phyloP scores from a whole-genome alignment of 2,888 invertebrate genomes.

The Criorhina ranunculi region DNA sequence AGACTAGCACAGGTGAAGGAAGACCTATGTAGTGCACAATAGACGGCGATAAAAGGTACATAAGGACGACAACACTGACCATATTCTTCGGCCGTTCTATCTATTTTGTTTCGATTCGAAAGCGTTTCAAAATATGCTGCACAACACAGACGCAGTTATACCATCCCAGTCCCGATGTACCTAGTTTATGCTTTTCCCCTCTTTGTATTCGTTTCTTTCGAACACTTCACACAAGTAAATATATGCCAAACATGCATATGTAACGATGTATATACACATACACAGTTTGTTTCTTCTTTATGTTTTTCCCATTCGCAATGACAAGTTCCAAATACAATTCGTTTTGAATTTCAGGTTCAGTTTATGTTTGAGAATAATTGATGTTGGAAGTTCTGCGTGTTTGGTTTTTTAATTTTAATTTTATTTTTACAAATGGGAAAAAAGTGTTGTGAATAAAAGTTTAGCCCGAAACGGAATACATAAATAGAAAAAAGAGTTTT shows the following conservation, averaged over 20 bases:
- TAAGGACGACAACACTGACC: neutral
- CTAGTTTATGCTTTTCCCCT: neutral
- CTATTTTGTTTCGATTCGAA: conserved; percentile 36
- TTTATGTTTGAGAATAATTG: conserved; percentile 74
- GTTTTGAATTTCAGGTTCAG: conserved; percentile 59
- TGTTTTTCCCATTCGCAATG: conserved; percentile 20
- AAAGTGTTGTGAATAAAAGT: conserved; percentile 62
- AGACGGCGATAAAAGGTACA: too few relatives aligned
- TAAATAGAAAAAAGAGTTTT: conserved; percentile 16
- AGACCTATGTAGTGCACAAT: too few relatives aligned
- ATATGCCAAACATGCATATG: too few relatives aligned
- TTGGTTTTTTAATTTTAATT: conserved; percentile 73
- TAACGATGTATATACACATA: too few relatives aligned
- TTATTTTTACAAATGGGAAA: conserved; percentile 65
- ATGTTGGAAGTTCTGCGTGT: conserved; percentile 68
- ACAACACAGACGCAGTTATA: conserved; percentile 32
- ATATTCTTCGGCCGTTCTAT: conserved; percentile 27
- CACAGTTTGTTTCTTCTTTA: neutral
- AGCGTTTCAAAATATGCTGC: conserved; percentile 1
- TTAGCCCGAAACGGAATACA: conserved; percentile 36
- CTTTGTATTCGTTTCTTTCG: neutral
- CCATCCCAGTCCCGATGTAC: neutral
- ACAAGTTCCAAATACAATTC: conserved; percentile 31
- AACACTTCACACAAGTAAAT: too few relatives aligned
- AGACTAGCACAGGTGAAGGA: too few relatives aligned